Evolutionary conservation across 2,113 vertebrate species (phyloP), one percentile per base, ranked within the genome.

Genomic region (Hiodon alosoides): DNA sequence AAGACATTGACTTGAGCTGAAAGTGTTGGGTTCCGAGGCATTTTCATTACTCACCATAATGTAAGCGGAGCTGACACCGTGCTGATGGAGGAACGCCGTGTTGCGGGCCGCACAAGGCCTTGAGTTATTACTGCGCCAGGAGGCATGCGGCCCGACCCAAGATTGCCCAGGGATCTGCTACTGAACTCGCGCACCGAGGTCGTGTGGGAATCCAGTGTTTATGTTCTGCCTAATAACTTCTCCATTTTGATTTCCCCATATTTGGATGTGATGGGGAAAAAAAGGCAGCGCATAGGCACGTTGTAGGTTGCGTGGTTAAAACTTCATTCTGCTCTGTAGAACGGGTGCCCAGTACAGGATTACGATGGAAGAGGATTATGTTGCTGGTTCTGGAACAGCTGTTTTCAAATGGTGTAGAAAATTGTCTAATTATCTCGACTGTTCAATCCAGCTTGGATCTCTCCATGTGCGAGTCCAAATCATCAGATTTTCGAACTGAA

Each of bases 11-110:
- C 51, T 69, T 54, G 51, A 69, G 13, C 4, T 71, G 47, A 57
- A 68, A 62, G 48, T 76, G 73, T 13, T 69, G 10, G 72, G 51
- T 16, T 10, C 4, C 7, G 8, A 11, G 7, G 67, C 53, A 13
- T 10, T 48, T 61, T 76, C 58, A 76, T 76, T 70, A 62, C 51
- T 76, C 68, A 65, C 51, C 31, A 17, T 58, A 71, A 71, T 57
- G 51, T 76, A 76, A 76, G 68, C 75, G 16, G 46, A 61, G 47
- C 67, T 31, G 74, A 75, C 74, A 61, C 65, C 0, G 55, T 9
- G 48, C 57, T 60, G 74, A 69, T 3, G 50, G 74, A 75, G 67
- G 8, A 16, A 51, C 47, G 9, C 48, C 4, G 10, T 14, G 5
- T 48, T 2, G 9, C 47, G 47, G 9, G 67, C 13, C 46, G 4